Conservation (phyloP, 2,113 vertebrate species). For the Scortum barcoo region DNA sequence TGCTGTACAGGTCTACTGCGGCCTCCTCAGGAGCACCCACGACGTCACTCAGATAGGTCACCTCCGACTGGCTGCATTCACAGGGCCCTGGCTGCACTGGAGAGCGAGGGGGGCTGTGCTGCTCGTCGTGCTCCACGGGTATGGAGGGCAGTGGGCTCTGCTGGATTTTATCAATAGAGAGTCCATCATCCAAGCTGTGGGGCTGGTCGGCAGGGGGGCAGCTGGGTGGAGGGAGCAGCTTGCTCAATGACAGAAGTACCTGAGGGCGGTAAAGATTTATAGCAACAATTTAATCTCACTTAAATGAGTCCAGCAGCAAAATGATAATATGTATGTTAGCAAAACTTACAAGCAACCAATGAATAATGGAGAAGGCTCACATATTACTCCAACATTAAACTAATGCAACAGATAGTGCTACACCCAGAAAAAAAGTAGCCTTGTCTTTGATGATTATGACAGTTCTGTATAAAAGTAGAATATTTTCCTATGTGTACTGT, state of each 20-base stretch:
- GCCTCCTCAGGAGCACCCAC: background rate
- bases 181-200: conserved; percentile 62
- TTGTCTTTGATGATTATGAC: too few relatives aligned
- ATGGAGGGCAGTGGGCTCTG: conserved; percentile 47
- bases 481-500: background rate
- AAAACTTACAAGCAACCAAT: too few relatives aligned
- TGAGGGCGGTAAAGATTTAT: conserved; percentile 33
- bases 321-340: too few relatives aligned
- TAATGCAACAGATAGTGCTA: background rate
- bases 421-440: too few relatives aligned
- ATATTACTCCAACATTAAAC: too few relatives aligned
- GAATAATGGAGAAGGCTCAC: too few relatives aligned
- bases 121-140: conserved; percentile 81
- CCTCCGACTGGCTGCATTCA: conserved; percentile 82
- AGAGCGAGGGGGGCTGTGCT: conserved; percentile 6
- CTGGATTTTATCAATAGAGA: conserved; percentile 9
- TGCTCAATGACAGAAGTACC: conserved; percentile 74
- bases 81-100: conserved; percentile 43
- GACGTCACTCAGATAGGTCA: conserved; percentile 66
- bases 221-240: conserved; percentile 57
- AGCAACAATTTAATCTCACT: background rate
- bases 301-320: background rate
- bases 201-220: conserved; percentile 73
- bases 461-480: background rate
- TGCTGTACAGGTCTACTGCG: conserved; percentile 54